phyloP scores from a whole-genome alignment of 92 coral and sea anemone species.

The Epizoanthus stellaris region DNA sequence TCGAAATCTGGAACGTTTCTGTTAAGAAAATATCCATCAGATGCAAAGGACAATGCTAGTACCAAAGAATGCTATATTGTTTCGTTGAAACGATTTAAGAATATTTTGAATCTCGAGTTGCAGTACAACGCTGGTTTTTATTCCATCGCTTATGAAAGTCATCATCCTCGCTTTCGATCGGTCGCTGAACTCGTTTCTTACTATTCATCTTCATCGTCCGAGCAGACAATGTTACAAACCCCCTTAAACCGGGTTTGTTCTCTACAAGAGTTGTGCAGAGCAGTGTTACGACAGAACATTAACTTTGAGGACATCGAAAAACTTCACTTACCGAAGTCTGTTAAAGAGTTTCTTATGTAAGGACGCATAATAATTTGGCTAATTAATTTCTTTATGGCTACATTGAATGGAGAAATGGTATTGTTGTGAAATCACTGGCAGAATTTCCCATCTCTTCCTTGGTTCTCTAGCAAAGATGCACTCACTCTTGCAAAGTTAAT shows the following conservation, averaged over 20 bases:
- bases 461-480: no score
- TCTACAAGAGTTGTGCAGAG: slow-evolving; percentile 17
- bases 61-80: not conserved
- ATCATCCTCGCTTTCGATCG: slow-evolving; percentile 24
- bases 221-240: slow-evolving; percentile 13
- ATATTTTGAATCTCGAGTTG: slow-evolving; percentile 5
- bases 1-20: slow-evolving; percentile 16
- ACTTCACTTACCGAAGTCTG: not conserved
- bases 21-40: not conserved
- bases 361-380: no score
- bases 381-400: no score
- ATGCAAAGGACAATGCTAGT: not conserved
- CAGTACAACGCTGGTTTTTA: not conserved
- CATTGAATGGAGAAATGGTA: no score
- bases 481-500: no score
- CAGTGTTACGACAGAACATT: not conserved
- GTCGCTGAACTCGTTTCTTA: not conserved
- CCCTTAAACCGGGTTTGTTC: slow-evolving; percentile 13
- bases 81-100: slow-evolving; percentile 19
- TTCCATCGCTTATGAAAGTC: slow-evolving; percentile 4
- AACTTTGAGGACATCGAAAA: not conserved
- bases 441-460: no score
- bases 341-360: not conserved
- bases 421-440: no score
- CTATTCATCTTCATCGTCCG: not conserved